phyloP scores from a whole-genome alignment of 2,113 vertebrate genomes.

The Ochotona princeps region DNA sequence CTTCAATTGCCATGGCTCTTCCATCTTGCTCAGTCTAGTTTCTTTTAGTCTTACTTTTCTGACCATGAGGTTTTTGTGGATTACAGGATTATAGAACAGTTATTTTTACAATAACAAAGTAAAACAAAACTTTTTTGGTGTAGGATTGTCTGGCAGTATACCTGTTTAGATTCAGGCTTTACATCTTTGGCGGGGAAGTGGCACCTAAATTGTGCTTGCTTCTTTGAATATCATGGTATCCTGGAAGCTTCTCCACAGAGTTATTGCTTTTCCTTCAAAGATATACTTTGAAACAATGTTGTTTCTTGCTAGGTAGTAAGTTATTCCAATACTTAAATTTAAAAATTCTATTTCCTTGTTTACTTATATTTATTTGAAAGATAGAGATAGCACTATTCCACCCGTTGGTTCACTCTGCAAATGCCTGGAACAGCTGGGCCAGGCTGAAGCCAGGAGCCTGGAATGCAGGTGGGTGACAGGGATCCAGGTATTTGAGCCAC shows the following conservation, averaged over 20 bases:
- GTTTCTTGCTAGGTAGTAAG: neutral
- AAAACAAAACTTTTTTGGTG: neutral
- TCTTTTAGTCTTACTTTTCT: neutral
- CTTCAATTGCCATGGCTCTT: neutral
- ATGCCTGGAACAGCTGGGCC: too few species aligned
- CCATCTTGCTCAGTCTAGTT: neutral
- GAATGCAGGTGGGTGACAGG: too few species aligned
- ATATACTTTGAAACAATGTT: neutral
- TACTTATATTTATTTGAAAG: too few species aligned
- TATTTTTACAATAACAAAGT: neutral
- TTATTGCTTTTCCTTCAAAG: neutral
- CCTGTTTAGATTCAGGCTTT: neutral
- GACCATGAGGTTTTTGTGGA: neutral
- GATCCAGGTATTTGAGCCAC: too few species aligned
- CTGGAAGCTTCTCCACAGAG: neutral
- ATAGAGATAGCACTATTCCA: too few species aligned
- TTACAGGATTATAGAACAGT: neutral
- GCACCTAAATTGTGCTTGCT: too few species aligned
- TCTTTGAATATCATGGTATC: neutral
- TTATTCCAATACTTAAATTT: neutral
- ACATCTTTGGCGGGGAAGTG: neutral
- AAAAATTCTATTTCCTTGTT: too few species aligned
- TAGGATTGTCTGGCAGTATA: conserved; percentile 22
- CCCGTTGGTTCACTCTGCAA: too few species aligned
- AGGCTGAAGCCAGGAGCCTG: too few species aligned